Conservation (phyloP, 2,113 vertebrate genomes). For the Athene noctua region DNA sequence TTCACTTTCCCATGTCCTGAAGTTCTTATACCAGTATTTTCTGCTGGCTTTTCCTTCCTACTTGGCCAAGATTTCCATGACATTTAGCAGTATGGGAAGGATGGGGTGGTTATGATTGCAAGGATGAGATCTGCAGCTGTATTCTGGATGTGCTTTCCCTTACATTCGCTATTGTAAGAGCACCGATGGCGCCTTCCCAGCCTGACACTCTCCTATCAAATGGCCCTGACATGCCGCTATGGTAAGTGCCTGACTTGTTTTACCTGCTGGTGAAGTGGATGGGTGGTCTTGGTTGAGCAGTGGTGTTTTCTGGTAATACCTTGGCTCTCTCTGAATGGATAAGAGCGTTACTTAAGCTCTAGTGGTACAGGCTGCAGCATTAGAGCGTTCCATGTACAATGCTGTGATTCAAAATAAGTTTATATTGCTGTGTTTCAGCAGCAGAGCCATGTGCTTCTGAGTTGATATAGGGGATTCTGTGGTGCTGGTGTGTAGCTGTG, state of each 20-base stretch:
- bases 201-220: rapidly evolving
- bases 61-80: not conserved
- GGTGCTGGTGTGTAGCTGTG: not conserved
- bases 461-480: not conserved
- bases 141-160: not conserved
- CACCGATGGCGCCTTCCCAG: not conserved
- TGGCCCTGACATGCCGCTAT: not conserved
- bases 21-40: not conserved
- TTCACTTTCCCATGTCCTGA: not conserved
- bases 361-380: not conserved
- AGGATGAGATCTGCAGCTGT: constrained; percentile 10
- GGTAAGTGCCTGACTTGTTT: constrained; percentile 5
- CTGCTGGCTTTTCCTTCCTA: not conserved
- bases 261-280: not conserved
- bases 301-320: not conserved
- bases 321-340: not conserved
- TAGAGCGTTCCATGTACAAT: not conserved
- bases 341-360: not conserved
- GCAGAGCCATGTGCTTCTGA: not conserved
- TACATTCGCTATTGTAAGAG: rapidly evolving
- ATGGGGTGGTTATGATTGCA: not conserved
- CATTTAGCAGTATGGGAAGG: not conserved
- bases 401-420: not conserved
- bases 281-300: not conserved
- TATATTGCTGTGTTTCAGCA: not conserved